Evolutionary conservation across 2,888 invertebrate species (phyloP).

Genomic region (Amiota communis): DNA sequence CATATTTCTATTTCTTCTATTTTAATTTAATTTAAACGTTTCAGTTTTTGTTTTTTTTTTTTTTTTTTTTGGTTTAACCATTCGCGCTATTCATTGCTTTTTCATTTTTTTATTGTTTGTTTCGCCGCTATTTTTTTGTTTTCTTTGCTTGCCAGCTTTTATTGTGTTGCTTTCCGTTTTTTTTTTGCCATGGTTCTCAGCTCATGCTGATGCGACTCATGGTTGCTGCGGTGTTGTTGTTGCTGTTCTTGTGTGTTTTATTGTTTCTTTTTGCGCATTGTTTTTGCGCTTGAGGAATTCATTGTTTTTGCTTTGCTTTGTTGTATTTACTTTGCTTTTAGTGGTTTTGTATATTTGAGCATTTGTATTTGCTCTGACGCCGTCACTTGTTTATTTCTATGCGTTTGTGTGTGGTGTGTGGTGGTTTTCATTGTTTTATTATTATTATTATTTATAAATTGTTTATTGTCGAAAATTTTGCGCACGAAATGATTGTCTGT

Average conservation of each 20-base stretch:
- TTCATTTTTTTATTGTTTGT: background rate
- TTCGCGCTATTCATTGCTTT: background rate
- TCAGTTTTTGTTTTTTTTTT: background rate
- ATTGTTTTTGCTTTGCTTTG: constrained; percentile 9
- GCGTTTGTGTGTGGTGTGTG: constrained; percentile 2
- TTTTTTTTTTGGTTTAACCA: background rate
- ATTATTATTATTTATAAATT: background rate
- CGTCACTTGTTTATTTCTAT: background rate
- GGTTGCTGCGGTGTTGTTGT: too few species aligned
- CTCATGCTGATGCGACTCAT: background rate
- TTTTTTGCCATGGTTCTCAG: constrained; percentile 15
- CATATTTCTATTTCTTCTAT: background rate
- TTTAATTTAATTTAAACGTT: background rate
- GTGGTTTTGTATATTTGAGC: background rate
- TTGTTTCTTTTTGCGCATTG: constrained; percentile 20
- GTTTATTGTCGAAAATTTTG: background rate
- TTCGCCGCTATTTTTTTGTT: constrained; percentile 17
- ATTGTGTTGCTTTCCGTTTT: background rate
- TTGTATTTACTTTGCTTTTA: background rate
- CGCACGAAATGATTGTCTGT: too few species aligned
- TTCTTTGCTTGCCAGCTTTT: background rate
- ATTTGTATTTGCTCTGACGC: constrained; percentile 16
- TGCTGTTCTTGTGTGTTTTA: constrained; percentile 14
- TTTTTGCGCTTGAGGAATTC: constrained; percentile 5
- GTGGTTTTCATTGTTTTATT: too few species aligned